Evolutionary conservation across 1,140 invertebrate species (phyloP), one percentile per base, ranked within the genome.

Genomic region (Sitobion miscanthi): DNA sequence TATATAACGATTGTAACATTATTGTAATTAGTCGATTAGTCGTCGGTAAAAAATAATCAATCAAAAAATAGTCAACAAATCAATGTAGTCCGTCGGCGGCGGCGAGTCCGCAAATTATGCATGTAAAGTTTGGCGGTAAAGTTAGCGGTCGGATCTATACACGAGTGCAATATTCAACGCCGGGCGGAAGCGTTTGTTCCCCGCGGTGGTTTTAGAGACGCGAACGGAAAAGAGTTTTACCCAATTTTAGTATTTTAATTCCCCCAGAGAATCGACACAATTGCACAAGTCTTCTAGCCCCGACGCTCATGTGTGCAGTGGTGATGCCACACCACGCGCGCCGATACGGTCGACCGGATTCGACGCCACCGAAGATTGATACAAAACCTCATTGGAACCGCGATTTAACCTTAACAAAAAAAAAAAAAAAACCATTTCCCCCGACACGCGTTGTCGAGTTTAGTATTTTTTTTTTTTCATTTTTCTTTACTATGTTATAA

Each of bases 211-310:
- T 86, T 47, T 30, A 42, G 45, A 25, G 45, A 47, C 25, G 49
- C 9, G 77, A 52, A 83, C 42, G 91, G 77, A 83, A 91, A 91
- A 92, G 77, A 92, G 91, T 92, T 92, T 92, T 92, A 83, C 91
- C 90, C 91, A 92, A 92, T 92, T 92, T 92, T 92, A 83, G 69
- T 83, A 92, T 82, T 91, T 54, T 92, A 92, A 92, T 92, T 92
- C 91, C 91, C 91, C 91, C 77, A 92, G 91, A 92, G 91, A 92
- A 92, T 92, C 69, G n/a, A 92, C 91, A 83, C 91, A 49, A 92
- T 92, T 83, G 91, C 69, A 52, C 45, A 35, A 91, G 47, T 83
- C 42, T 83, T 92, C 91, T 25, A 23, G 52, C n/a, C 35, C 69
- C 62, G 21, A 17, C 35, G 69, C 91, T 38, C 91, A 49, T 92